Percentiles rank a stretch among this genome's conserved stretches.
phyloP scores from a whole-genome alignment of 2,797 vertebrate genomes.

The Protonibea diacanthus region DNA sequence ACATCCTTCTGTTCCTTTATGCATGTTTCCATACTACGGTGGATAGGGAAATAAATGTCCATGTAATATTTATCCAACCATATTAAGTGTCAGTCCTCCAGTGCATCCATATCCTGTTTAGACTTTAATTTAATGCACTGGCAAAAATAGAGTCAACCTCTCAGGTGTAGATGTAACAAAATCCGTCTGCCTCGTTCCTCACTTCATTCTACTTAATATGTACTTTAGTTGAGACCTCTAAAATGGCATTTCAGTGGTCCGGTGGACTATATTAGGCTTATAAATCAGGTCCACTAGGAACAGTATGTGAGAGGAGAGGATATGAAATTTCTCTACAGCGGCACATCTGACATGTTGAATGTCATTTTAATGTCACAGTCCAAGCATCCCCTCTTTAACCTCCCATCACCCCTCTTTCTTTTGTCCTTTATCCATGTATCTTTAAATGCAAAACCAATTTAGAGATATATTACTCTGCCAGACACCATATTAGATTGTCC shows the following conservation, averaged over 20 bases:
- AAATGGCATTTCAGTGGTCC: conserved; percentile 62
- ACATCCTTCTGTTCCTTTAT: neutral
- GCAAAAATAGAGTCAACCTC: conserved; percentile 29
- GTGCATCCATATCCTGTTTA: neutral
- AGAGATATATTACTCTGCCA: conserved; percentile 51
- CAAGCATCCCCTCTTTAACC: conserved; percentile 64
- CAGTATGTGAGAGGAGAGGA: conserved; percentile 53
- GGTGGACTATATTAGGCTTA: conserved; percentile 66
- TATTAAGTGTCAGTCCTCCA: neutral
- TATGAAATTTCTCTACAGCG: conserved; percentile 67
- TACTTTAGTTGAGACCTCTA: conserved; percentile 55
- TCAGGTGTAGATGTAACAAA: conserved; percentile 1
- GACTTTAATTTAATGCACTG: conserved; percentile 11
- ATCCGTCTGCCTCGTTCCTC: conserved; percentile 23
- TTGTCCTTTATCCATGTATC: conserved; percentile 53
- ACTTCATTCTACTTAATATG: conserved; percentile 47
- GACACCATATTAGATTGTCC: conserved; percentile 54
- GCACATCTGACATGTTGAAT: conserved; percentile 72
- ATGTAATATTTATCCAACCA: neutral
- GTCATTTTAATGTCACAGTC: conserved; percentile 75
- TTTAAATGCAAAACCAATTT: conserved; percentile 70
- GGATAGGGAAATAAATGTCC: neutral
- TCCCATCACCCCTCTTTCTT: conserved; percentile 50
- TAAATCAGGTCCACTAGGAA: conserved; percentile 65
- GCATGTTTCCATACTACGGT: neutral